A percentile compares a stretch with the other conserved stretches of the same genome.
Evolutionary conservation across 1,140 invertebrate species (phyloP).

Genomic region (Drosophila hydei): DNA sequence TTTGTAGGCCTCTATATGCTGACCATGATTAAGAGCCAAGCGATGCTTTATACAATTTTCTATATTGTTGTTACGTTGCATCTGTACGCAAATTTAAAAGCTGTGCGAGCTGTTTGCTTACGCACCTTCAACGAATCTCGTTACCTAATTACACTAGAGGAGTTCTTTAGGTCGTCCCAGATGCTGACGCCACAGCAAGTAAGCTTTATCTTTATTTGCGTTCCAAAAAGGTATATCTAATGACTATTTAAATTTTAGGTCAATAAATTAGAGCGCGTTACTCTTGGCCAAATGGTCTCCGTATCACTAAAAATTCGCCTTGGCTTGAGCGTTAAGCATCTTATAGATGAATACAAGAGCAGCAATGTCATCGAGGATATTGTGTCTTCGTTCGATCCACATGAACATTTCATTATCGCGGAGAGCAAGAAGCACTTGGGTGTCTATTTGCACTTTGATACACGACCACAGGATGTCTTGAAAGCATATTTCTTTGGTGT

Average conservation of each 20-base stretch:
- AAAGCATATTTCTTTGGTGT: conserved; percentile 82
- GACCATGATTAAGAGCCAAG: conserved; percentile 86
- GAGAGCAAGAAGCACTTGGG: conserved; percentile 77
- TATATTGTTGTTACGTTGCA: conserved; percentile 91
- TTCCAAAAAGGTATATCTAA: too few relatives aligned
- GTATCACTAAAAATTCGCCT: conserved; percentile 82
- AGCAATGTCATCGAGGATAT: conserved; percentile 73
- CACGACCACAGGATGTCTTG: conserved; percentile 78
- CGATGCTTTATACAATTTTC: conserved; percentile 88
- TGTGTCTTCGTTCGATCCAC: conserved; percentile 84
- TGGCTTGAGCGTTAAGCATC: conserved; percentile 68
- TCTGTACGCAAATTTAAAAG: conserved; percentile 93
- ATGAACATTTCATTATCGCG: conserved; percentile 83
- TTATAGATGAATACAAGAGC: conserved; percentile 68
- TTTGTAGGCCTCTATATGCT: conserved; percentile 91
- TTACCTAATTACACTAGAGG: conserved; percentile 87
- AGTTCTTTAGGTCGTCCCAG: conserved; percentile 85
- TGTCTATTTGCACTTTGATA: conserved; percentile 83
- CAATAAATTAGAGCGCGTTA: conserved; percentile 87
- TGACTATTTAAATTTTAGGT: conserved; percentile 57
- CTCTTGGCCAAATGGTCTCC: conserved; percentile 85
- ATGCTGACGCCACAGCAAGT: conserved; percentile 84
- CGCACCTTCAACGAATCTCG: conserved; percentile 92
- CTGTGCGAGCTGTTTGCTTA: conserved; percentile 90
- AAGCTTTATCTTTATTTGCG: too few relatives aligned